These are phyloP conservation scores for Eupithecia tripunctaria DNA, from an alignment of 2,888 invertebrate species.

Conservation along the genomic window DNA sequence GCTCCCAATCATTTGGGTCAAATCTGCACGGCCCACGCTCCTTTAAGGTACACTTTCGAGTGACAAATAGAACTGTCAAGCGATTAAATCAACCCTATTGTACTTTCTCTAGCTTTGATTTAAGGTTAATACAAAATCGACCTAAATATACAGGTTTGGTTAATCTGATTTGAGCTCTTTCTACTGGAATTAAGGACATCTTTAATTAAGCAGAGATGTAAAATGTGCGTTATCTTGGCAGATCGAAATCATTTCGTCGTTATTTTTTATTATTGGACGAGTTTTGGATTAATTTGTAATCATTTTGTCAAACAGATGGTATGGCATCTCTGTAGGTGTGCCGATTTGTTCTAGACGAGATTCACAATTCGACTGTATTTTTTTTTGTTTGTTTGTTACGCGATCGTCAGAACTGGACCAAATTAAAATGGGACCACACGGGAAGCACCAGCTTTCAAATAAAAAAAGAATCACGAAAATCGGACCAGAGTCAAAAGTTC, in stretches of 20 bases:
- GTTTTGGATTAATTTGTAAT: constrained; percentile 9
- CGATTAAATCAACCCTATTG: constrained; percentile 40
- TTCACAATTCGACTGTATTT: no score
- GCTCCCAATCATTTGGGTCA: neutral
- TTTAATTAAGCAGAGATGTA: constrained; percentile 30
- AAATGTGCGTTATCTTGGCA: constrained; percentile 18
- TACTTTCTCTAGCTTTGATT: constrained; percentile 37
- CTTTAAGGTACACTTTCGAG: constrained; percentile 22
- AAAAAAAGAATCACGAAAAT: no score
- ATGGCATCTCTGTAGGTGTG: neutral
- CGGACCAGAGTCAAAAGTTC: no score
- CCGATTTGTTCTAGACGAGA: neutral
- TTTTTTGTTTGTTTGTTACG: no score
- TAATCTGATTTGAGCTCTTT: constrained; percentile 37
- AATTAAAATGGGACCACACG: no score
- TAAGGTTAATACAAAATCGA: constrained; percentile 49
- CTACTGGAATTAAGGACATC: constrained; percentile 38
- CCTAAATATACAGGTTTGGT: constrained; percentile 54
- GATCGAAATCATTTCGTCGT: constrained; percentile 6
- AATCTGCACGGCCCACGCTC: constrained; percentile 10
- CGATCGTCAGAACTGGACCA: no score
- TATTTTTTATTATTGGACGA: neutral
- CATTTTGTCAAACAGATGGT: constrained; percentile 10
- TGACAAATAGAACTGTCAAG: constrained; percentile 38
- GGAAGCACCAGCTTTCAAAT: no score